Evolutionary conservation across 2,113 vertebrate genomes (phyloP).

Genomic region (Salvelinus alpinus): DNA sequence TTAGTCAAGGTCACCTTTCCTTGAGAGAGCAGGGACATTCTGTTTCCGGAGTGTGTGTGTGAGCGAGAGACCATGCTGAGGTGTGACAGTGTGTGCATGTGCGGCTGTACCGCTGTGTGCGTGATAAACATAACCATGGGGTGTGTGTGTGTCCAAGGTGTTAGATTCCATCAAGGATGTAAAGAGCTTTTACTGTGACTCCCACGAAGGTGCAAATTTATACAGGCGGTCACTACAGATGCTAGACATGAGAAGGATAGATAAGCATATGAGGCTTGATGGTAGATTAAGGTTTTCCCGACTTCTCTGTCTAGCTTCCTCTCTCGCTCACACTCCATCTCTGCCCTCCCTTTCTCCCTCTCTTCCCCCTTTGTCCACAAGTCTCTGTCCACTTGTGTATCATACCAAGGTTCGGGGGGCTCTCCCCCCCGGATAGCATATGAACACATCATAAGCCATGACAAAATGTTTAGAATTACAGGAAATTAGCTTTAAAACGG

Average conservation of each 20-base stretch:
- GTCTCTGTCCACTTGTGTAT: no score
- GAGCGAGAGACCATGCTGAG: no score
- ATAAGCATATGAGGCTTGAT: not conserved
- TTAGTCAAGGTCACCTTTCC: conserved; percentile 28
- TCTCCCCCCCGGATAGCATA: no score
- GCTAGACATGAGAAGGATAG: not conserved
- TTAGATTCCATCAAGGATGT: not conserved
- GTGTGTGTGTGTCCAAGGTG: conserved; percentile 1
- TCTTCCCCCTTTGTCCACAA: not conserved
- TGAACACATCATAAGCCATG: no score
- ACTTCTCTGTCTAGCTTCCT: no score
- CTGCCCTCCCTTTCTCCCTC: not conserved
- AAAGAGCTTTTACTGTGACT: no score
- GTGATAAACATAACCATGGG: conserved; percentile 1
- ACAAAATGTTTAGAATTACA: no score
- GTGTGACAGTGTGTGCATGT: not conserved
- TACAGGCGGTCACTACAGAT: not conserved
- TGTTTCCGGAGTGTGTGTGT: conserved; percentile 10
- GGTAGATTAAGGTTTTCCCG: not conserved
- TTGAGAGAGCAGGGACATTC: conserved; percentile 11
- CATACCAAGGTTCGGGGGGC: no score
- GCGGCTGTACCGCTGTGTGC: conserved; percentile 11
- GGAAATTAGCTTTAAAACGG: no score
- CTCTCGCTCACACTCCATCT: no score
- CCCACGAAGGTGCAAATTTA: not conserved